Evolutionary conservation across 2,888 invertebrate genomes (phyloP).

Genomic region (Drosophila cognata): DNA sequence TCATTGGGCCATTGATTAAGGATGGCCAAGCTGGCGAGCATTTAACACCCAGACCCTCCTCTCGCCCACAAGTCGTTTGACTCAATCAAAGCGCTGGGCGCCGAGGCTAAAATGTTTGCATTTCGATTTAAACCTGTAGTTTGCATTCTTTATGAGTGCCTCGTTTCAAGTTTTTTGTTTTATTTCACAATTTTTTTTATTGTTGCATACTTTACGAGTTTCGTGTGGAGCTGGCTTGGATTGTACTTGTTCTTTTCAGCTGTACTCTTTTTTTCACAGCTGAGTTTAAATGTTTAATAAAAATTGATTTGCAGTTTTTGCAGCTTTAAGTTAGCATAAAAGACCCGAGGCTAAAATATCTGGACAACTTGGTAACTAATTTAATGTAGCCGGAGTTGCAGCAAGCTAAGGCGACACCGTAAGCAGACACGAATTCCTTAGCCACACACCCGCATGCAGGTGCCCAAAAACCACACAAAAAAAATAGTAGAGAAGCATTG

Average conservation of each 20-base stretch:
- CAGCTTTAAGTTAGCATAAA: constrained; percentile 61
- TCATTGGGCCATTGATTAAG: constrained; percentile 77
- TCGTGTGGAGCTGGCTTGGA: background rate
- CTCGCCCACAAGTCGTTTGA: constrained; percentile 16
- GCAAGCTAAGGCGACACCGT: constrained; percentile 43
- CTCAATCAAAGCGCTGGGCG: constrained; percentile 50
- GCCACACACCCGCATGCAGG: constrained; percentile 41
- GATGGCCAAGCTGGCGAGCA: constrained; percentile 53
- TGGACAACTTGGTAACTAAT: constrained; percentile 70
- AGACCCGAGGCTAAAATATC: constrained; percentile 45
- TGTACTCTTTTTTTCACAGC: constrained; percentile 10
- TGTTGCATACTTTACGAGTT: constrained; percentile 15
- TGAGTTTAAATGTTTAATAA: constrained; percentile 51
- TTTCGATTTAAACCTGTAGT: constrained; percentile 51
- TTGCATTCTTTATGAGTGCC: constrained; percentile 62
- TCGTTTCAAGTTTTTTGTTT: constrained; percentile 6
- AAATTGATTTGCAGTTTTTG: constrained; percentile 61
- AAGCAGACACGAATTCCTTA: constrained; percentile 47
- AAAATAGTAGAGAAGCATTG: constrained; percentile 37
- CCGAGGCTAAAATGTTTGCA: constrained; percentile 50
- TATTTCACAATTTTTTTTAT: background rate
- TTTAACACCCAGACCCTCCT: constrained; percentile 1
- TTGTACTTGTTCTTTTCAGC: constrained; percentile 17
- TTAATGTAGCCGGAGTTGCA: constrained; percentile 43
- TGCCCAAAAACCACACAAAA: constrained; percentile 7